Evolutionary conservation across 2,888 invertebrate genomes (phyloP).

Genomic region (Timema podura): DNA sequence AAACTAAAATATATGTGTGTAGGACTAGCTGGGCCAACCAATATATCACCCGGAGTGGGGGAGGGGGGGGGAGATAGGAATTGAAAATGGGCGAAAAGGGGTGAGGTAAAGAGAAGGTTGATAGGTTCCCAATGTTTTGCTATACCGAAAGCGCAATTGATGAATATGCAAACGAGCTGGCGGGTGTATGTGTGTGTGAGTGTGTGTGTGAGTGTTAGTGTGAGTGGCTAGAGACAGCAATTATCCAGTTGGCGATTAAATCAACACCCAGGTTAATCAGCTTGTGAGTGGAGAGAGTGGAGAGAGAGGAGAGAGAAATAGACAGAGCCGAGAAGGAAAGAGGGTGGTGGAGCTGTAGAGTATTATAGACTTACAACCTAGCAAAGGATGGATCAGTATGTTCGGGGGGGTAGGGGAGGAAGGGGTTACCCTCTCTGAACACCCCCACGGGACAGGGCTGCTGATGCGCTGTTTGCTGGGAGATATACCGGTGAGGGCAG

Average conservation of each 20-base stretch:
- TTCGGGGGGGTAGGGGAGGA: too few species aligned
- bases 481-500: neutral
- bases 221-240: conserved; percentile 31
- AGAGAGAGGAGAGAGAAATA: conserved; percentile 1
- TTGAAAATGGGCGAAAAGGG: neutral
- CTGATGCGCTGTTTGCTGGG: neutral
- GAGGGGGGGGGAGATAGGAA: neutral
- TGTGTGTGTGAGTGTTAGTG: neutral
- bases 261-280: conserved; percentile 36
- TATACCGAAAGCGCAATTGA: conserved; percentile 1
- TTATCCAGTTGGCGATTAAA: conserved; percentile 35
- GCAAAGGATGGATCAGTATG: too few species aligned
- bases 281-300: conserved; percentile 22
- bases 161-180: conserved; percentile 11
- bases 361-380: too few species aligned
- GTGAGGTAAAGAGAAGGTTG: neutral
- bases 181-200: neutral
- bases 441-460: conserved; percentile 16
- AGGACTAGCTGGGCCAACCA: too few species aligned
- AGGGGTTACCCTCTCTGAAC: conserved; percentile 6
- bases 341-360: too few species aligned
- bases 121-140: conserved; percentile 5
- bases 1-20: too few species aligned
- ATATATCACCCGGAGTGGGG: too few species aligned
- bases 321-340: too few species aligned